phyloP scores from a whole-genome alignment of 2,888 invertebrate genomes.

The Flexamia atlantica region DNA sequence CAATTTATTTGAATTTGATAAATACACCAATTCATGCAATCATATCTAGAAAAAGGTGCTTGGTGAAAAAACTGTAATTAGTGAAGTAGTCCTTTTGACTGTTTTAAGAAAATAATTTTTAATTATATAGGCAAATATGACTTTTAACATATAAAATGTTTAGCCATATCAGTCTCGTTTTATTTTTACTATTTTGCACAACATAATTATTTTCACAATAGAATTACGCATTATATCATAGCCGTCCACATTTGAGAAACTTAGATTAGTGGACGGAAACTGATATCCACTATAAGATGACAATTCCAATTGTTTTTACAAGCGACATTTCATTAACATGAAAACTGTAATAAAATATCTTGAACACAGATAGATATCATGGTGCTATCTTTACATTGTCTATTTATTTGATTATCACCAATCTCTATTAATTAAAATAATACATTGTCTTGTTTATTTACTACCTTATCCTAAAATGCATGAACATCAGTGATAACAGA shows the following conservation, averaged over 20 bases:
- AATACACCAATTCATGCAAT: too few relatives aligned
- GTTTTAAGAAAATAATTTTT: too few relatives aligned
- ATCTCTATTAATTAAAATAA: not conserved
- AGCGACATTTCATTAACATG: not conserved
- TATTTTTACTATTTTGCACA: not conserved
- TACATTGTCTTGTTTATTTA: not conserved
- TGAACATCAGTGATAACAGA: not conserved
- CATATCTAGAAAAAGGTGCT: too few relatives aligned
- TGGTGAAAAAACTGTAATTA: too few relatives aligned
- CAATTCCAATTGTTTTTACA: not conserved
- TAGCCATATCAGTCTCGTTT: slow-evolving; percentile 6
- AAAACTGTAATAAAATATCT: not conserved
- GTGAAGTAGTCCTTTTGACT: not conserved
- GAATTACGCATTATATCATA: not conserved
- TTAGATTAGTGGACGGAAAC: slow-evolving; percentile 12
- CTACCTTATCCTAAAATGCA: not conserved
- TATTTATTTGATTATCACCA: not conserved
- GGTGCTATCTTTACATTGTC: not conserved
- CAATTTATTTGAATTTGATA: too few relatives aligned
- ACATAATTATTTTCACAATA: not conserved
- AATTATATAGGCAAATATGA: too few relatives aligned
- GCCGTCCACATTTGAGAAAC: slow-evolving; percentile 10
- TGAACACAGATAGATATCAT: slow-evolving; percentile 1
- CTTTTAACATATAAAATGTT: not conserved
- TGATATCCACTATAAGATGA: slow-evolving; percentile 29